Evolutionary conservation across 2,797 vertebrate species (phyloP), one percentile per base, ranked within the genome.

Genomic region (Echeneis naucrates): DNA sequence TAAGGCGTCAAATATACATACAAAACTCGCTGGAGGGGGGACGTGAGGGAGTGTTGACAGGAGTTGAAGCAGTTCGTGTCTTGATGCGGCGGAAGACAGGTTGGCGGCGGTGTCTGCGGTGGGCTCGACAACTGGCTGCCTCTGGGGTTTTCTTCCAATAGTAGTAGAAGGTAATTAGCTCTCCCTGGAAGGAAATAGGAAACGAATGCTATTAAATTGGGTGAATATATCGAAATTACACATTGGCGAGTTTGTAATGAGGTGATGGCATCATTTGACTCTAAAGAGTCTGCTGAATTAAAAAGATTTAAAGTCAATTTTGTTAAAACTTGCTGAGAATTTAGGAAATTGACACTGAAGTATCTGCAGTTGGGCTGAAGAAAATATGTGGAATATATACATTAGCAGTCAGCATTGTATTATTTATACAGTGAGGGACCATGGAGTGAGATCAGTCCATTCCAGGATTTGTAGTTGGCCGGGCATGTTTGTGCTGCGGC

Each of bases 101-200:
- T 91, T 99, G 98, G 32, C 98, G 94, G 35, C 98, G 96, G 88
- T 99, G 98, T 89, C 98, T 90, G 64, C 98, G 98, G 84, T 99
- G 98, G 35, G 98, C 98, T 76, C 98, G 95, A 71, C 98, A 99
- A 85, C 97, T 98, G 58, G 98, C 97, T 1, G 98, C 98, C 81
- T 99, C 98, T 0, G 98, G 98, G 5, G 98, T 99, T 91, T 99
- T 99, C 95, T 99, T 99, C 98, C 98, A 99, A 87, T 99, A 99
- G 94, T 99, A 99, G 84, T 99, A 99, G 94, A 99, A 99, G 65
- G 98, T 99, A 82, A 99, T 99, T 73, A 99, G 92, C 72, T 99
- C 98, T 51, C 98, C 98, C 98, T 99, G 94, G 59, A 85, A 87
- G 75, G 21, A 78, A 74, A 81, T 7, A 78, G 1, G 57, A 14